phyloP scores from a whole-genome alignment of 2,797 vertebrate species.

The Champsocephalus esox region DNA sequence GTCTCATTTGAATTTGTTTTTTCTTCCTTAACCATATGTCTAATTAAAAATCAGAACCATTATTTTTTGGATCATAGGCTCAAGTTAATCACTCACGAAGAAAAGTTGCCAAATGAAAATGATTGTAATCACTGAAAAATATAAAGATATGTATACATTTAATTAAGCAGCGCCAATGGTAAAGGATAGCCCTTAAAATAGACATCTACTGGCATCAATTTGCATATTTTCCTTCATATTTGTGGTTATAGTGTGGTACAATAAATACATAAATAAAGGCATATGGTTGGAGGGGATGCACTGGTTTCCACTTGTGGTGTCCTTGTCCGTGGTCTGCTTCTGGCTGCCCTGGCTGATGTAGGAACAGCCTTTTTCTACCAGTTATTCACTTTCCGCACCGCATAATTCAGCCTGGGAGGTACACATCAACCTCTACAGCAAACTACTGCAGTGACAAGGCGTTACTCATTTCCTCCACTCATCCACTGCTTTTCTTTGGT shows the following conservation, averaged over 20 bases:
- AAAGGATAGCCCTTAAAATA: conserved; percentile 59
- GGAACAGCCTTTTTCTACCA: conserved; percentile 59
- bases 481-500: conserved; percentile 20
- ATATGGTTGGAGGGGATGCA: conserved; percentile 66
- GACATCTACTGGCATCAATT: conserved; percentile 52
- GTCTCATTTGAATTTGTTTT: neutral
- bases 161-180: conserved; percentile 40
- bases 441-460: conserved; percentile 37
- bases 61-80: neutral
- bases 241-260: conserved; percentile 68
- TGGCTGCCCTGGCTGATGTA: conserved; percentile 66
- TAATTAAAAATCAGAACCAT: neutral
- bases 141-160: conserved; percentile 38
- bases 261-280: conserved; percentile 77
- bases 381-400: conserved; percentile 63
- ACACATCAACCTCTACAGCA: conserved; percentile 50
- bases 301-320: conserved; percentile 84
- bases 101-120: conserved; percentile 2
- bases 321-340: conserved; percentile 70
- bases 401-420: conserved; percentile 72
- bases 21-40: conserved; percentile 7
- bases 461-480: conserved; percentile 60
- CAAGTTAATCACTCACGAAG: conserved; percentile 15
- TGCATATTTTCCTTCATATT: conserved; percentile 77
- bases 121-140: conserved; percentile 15